phyloP scores from a whole-genome alignment of 2,888 invertebrate genomes.

The Boloria selene region DNA sequence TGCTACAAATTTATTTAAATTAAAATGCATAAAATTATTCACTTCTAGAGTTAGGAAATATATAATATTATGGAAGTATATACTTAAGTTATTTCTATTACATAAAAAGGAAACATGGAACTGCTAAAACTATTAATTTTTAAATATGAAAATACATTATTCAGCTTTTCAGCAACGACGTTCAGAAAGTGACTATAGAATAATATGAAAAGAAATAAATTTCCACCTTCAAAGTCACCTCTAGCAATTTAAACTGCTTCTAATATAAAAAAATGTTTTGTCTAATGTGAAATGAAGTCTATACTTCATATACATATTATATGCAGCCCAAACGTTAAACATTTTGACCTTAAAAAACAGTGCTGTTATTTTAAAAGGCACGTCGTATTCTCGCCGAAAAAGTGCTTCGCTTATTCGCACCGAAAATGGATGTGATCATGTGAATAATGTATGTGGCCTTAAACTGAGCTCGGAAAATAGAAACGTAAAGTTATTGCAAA shows the following conservation, averaged over 20 bases:
- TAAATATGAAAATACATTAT: background rate
- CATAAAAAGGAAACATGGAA: too few relatives aligned
- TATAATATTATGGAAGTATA: background rate
- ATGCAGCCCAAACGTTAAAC: conserved; percentile 5
- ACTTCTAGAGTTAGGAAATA: background rate
- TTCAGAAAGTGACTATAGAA: too few relatives aligned
- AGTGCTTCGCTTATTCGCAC: conserved; percentile 22
- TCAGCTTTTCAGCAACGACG: background rate
- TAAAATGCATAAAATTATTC: conserved; percentile 1
- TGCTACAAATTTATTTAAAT: conserved; percentile 10
- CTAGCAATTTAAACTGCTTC: too few relatives aligned
- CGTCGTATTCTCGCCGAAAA: conserved; percentile 19
- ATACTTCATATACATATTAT: background rate
- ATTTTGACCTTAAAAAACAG: conserved; percentile 19
- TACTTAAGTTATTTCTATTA: background rate
- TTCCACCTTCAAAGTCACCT: too few relatives aligned
- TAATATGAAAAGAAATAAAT: too few relatives aligned
- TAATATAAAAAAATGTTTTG: background rate
- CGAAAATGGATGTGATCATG: conserved; percentile 23
- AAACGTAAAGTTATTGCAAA: conserved; percentile 16
- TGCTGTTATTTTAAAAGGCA: conserved; percentile 22
- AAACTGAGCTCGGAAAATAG: conserved; percentile 22
- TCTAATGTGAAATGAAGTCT: background rate
- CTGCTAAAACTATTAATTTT: background rate
- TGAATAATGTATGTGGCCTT: conserved; percentile 26